Conservation (phyloP, 2,888 invertebrate species). For the Nineta flava region DNA sequence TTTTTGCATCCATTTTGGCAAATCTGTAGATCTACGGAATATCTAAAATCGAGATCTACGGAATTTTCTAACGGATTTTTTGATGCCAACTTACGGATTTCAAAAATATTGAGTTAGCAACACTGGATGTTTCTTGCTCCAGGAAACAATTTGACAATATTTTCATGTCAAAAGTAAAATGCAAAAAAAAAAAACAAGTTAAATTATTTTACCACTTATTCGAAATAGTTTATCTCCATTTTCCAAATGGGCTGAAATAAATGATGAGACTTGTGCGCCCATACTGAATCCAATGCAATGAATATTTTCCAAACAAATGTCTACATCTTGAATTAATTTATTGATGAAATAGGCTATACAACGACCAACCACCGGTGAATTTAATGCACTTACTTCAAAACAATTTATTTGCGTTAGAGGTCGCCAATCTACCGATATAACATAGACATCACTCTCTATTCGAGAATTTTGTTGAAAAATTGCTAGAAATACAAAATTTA, state of each 20-base stretch:
- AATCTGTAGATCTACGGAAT: no score
- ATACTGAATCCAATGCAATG: slow-evolving; percentile 3
- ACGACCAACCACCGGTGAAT: not conserved
- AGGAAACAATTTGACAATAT: no score
- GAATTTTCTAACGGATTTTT: no score
- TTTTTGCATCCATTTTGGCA: no score
- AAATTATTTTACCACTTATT: not conserved
- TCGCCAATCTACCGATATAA: not conserved
- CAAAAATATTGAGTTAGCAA: no score
- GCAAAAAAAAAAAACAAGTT: not conserved
- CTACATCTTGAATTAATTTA: not conserved
- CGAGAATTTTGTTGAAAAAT: not conserved
- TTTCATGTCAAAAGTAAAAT: no score
- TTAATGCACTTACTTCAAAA: not conserved
- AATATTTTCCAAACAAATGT: not conserved
- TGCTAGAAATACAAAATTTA: not conserved
- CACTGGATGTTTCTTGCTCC: no score
- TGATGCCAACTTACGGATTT: no score
- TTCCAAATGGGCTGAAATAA: not conserved
- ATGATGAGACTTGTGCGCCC: not conserved
- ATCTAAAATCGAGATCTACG: no score
- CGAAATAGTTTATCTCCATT: not conserved
- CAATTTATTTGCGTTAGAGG: not conserved
- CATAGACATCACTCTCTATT: not conserved
- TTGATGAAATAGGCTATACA: slow-evolving; percentile 4